These are phyloP conservation scores for Pycnonotus jocosus DNA, from an alignment of 2,113 vertebrate genomes.

Conservation along the genomic window DNA sequence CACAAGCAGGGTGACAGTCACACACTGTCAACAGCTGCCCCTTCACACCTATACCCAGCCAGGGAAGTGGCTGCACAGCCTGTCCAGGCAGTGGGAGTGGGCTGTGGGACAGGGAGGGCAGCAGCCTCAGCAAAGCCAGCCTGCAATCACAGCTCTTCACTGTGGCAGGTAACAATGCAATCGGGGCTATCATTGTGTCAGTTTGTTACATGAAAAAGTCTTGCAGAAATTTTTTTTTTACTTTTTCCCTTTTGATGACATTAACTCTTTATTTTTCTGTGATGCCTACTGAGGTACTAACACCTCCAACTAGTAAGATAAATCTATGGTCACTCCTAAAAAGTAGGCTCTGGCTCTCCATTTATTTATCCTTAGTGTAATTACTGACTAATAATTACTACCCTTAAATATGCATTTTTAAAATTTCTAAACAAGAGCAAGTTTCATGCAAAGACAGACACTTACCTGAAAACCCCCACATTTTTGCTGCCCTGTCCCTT, in stretches of 20 bases:
- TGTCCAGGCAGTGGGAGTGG: background rate
- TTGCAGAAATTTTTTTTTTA: background rate
- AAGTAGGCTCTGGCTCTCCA: background rate
- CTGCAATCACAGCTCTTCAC: background rate
- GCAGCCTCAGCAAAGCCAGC: background rate
- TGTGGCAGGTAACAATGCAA: accelerated
- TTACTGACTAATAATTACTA: background rate
- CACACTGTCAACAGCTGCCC: accelerated
- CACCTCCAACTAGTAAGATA: background rate
- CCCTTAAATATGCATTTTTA: background rate
- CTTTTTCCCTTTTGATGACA: background rate
- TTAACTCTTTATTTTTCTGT: background rate
- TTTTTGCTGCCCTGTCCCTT: background rate
- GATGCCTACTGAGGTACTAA: background rate
- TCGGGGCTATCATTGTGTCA: accelerated
- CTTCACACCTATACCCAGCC: background rate
- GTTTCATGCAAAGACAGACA: background rate
- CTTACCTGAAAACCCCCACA: background rate
- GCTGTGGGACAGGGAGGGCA: background rate
- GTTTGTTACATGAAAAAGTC: background rate
- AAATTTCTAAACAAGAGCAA: background rate
- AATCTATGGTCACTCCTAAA: background rate
- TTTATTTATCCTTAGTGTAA: background rate
- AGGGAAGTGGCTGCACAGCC: background rate
- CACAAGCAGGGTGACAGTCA: background rate